Evolutionary conservation across 2,797 vertebrate species (phyloP).

Genomic region (Lepus townsendii): DNA sequence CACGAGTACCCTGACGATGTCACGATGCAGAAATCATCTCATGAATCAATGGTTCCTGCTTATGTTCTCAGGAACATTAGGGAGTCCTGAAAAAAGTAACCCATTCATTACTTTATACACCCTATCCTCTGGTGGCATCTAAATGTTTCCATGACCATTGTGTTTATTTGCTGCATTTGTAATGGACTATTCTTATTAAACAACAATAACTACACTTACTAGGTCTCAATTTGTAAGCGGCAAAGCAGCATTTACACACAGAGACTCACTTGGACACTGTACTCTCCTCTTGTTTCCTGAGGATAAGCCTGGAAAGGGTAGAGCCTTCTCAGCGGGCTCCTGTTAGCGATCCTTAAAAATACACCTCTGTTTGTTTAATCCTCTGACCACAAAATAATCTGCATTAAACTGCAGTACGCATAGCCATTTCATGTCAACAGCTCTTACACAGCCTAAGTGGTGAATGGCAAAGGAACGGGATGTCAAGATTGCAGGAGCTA

Average conservation of each 20-base stretch:
- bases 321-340: not conserved
- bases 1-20: not conserved
- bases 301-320: not conserved
- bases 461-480: not conserved
- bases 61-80: not conserved
- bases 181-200: not conserved
- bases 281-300: not conserved
- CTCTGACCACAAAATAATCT: conserved; percentile 51
- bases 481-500: not conserved
- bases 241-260: not conserved
- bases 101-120: not conserved
- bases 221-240: not conserved
- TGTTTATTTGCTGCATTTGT: not conserved
- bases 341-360: not conserved
- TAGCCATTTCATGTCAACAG: not conserved
- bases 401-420: not conserved
- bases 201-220: not conserved
- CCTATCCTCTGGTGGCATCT: not conserved
- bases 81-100: not conserved
- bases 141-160: not conserved
- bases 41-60: not conserved
- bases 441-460: not conserved
- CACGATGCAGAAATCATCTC: not conserved
- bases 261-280: not conserved
- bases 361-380: not conserved